Conservation (phyloP, 2,888 invertebrate genomes). For the Aspidiotus rigidus region DNA sequence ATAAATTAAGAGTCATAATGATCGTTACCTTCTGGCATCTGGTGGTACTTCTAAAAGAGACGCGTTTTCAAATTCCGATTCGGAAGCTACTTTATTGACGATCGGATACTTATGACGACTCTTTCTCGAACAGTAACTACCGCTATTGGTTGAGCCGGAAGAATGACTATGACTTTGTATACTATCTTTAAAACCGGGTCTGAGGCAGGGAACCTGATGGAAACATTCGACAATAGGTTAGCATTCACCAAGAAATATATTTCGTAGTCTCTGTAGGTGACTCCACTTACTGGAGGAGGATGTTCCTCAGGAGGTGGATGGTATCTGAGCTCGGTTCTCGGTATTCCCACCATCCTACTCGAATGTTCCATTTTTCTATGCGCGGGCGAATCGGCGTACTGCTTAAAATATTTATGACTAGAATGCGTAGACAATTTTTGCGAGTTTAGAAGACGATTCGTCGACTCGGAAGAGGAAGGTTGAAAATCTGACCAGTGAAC, state of each 20-base stretch:
- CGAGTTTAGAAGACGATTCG: constrained; percentile 30
- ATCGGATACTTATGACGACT: constrained; percentile 20
- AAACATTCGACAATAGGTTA: not conserved
- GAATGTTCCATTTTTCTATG: constrained; percentile 16
- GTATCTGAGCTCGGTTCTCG: constrained; percentile 37
- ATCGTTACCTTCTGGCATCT: constrained; percentile 13
- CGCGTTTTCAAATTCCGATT: constrained; percentile 39
- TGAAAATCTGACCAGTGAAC: constrained; percentile 34
- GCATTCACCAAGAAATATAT: not conserved
- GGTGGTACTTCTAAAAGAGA: constrained; percentile 37
- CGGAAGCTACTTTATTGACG: constrained; percentile 35
- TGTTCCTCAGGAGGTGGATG: constrained; percentile 40
- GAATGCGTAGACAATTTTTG: constrained; percentile 25
- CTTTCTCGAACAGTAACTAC: constrained; percentile 28
- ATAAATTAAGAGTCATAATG: too few relatives aligned
- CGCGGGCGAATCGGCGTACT: constrained; percentile 15
- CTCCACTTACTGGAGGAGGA: constrained; percentile 39
- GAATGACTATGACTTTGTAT: constrained; percentile 27
- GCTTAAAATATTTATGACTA: constrained; percentile 30
- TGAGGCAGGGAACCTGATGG: constrained; percentile 25
- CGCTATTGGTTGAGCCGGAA: constrained; percentile 26
- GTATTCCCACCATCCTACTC: constrained; percentile 1
- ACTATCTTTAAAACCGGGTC: constrained; percentile 17
- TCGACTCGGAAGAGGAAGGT: constrained; percentile 31
- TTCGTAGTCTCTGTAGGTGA: not conserved